A percentile compares a stretch with the other conserved stretches of the same genome.
Conservation (phyloP, 1,140 invertebrate species). For the Solenopsis fugax region DNA sequence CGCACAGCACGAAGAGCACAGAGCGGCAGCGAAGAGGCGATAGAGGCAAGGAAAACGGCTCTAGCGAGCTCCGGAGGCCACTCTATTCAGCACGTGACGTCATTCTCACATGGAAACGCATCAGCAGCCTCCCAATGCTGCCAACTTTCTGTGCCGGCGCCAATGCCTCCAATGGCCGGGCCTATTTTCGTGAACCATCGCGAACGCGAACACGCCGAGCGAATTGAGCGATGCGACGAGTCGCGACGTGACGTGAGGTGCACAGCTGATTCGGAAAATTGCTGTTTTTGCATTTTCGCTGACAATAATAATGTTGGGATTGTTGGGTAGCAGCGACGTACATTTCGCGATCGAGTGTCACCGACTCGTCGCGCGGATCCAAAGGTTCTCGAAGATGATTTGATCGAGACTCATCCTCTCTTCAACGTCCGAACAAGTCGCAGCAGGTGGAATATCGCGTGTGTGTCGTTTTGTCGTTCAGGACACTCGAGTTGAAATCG, state of each 20-base stretch:
- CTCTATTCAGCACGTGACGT: neutral
- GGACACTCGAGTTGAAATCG: neutral
- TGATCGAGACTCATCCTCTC: too few relatives aligned
- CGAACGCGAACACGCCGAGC: too few relatives aligned
- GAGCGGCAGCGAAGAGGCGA: neutral
- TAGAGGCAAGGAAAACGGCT: too few relatives aligned
- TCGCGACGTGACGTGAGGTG: too few relatives aligned
- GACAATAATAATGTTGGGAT: slow-evolving; percentile 30
- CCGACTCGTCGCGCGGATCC: neutral
- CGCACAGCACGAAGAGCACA: neutral
- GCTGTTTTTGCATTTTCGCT: neutral
- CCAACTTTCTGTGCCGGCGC: neutral
- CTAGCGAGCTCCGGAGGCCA: too few relatives aligned
- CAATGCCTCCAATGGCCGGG: too few relatives aligned
- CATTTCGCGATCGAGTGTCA: neutral
- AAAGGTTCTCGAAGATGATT: neutral
- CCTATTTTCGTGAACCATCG: neutral
- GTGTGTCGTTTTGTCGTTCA: neutral
- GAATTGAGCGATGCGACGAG: neutral
- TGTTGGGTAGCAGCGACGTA: neutral
- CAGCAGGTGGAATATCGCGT: neutral
- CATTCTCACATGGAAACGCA: neutral
- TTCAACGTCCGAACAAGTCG: neutral
- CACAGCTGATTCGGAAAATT: slow-evolving; percentile 1
- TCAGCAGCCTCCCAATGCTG: neutral